Evolutionary conservation across 2,888 invertebrate species (phyloP), one percentile per base, ranked within the genome.

Genomic region (Megamerina dolium): DNA sequence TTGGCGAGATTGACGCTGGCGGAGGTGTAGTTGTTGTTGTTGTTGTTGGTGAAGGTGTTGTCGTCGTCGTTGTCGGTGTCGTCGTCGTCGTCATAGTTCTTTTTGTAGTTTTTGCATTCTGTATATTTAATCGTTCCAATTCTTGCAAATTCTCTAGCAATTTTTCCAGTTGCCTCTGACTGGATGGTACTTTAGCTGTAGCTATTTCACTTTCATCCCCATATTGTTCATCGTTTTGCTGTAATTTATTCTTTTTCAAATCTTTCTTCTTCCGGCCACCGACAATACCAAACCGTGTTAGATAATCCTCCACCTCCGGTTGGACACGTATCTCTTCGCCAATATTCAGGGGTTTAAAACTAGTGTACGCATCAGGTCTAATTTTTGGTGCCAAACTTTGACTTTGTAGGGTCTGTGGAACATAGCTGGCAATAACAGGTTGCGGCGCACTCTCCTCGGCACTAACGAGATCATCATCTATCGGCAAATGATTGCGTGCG

Each of bases 141-240:
- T 68, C 65, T 18, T 60, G 62, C 2, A 78, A 68, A 27, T 77
- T 73, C n/a, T 69, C 67, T 18, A 76, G 54, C 4, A 77, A 56
- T 52, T 74, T 72, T 30, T 72, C 69, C 16, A 77, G 52, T 51
- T 75, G 74, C 4, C 66, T 45, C 37, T 43, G 30, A 8, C 41
- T 18, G 3, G 45, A 36, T 1, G 64, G 64, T 27, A 64, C 26
- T 16, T 57, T 57, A 1, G 64, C 57, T 6, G 63, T 61, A 1
- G 64, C 56, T 21, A 64, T 62, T 37, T 64, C 64, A 13, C 61
- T 64, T 16, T 57, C 63, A 2, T 58, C 61, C 4, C 55, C 59
- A 0, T 55, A 27, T 4, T 60, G 64, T 21, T 65, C 66, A 27
- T 47, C 51, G 12, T 52, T 55, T 6, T 42, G 43, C 17, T 13